Percentiles rank a stretch among this genome's conserved stretches.
Evolutionary conservation across 2,797 vertebrate genomes (phyloP).

Genomic region (Phataginus tetradactyla): DNA sequence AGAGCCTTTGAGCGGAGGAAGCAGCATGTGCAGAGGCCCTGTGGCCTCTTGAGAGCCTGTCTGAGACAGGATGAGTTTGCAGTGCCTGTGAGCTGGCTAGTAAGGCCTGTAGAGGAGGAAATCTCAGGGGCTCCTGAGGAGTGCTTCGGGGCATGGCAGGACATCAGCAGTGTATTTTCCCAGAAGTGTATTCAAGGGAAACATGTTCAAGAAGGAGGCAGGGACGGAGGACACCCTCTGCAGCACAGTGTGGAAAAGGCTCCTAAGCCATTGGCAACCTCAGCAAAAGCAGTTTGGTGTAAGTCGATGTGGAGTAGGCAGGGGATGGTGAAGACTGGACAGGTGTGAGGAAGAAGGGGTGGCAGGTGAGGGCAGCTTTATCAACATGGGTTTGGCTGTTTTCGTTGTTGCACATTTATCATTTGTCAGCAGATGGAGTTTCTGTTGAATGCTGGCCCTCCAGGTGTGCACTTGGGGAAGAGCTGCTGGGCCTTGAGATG

Average conservation of each 20-base stretch:
- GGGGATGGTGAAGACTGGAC: not conserved
- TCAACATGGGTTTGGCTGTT: no score
- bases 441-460: not conserved
- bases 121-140: not conserved
- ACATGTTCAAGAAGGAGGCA: not conserved
- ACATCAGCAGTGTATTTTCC: not conserved
- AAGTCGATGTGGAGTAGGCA: no score
- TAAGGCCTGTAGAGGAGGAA: not conserved
- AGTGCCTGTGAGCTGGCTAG: not conserved
- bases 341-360: not conserved
- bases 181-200: not conserved
- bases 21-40: not conserved
- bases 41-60: not conserved
- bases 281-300: no score
- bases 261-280: not conserved
- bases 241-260: not conserved
- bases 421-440: not conserved
- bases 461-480: not conserved
- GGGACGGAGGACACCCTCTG: not conserved
- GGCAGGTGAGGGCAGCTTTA: not conserved
- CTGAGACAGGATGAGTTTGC: not conserved
- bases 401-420: not conserved
- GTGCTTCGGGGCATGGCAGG: not conserved
- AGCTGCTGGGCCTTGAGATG: not conserved
- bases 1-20: not conserved